Evolutionary conservation across 2,888 invertebrate genomes (phyloP).

Genomic region (Lepidocyrtoides sp.): DNA sequence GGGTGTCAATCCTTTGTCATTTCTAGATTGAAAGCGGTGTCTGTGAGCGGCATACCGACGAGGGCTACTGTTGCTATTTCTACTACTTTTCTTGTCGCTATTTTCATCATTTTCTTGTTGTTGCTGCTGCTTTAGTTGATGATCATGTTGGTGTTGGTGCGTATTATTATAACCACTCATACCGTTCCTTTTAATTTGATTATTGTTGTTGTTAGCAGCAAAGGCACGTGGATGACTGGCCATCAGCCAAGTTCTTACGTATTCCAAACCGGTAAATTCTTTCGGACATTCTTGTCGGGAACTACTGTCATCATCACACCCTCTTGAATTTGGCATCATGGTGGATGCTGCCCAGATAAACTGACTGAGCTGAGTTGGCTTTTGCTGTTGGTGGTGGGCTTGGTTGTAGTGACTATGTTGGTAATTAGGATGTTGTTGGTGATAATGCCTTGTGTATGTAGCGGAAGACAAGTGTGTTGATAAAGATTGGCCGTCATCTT

Average conservation of each 20-base stretch:
- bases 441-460: conserved; percentile 31
- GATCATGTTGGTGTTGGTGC: conserved; percentile 52
- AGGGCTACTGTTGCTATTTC: background rate
- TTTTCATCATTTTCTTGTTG: conserved; percentile 49
- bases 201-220: conserved; percentile 56
- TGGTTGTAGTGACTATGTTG: conserved; percentile 19
- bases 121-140: background rate
- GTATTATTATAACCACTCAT: conserved; percentile 31
- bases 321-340: conserved; percentile 74
- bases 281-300: conserved; percentile 80
- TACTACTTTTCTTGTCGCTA: conserved; percentile 10
- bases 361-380: conserved; percentile 79
- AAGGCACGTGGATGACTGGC: conserved; percentile 75
- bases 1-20: conserved; percentile 62
- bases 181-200: conserved; percentile 2
- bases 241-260: conserved; percentile 85
- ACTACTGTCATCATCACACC: conserved; percentile 9
- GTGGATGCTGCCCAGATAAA: conserved; percentile 85
- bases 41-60: conserved; percentile 7
- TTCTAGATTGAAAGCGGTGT: conserved; percentile 12
- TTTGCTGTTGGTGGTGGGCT: background rate
- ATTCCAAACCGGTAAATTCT: conserved; percentile 85
- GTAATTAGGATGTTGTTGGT: conserved; percentile 41
- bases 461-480: conserved; percentile 84
- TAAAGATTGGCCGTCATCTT: conserved; percentile 80